Percentiles rank a stretch among this genome's conserved stretches.
These are phyloP conservation scores for Drosophila siamana DNA, from an alignment of 2,888 invertebrate species.

Conservation along the genomic window DNA sequence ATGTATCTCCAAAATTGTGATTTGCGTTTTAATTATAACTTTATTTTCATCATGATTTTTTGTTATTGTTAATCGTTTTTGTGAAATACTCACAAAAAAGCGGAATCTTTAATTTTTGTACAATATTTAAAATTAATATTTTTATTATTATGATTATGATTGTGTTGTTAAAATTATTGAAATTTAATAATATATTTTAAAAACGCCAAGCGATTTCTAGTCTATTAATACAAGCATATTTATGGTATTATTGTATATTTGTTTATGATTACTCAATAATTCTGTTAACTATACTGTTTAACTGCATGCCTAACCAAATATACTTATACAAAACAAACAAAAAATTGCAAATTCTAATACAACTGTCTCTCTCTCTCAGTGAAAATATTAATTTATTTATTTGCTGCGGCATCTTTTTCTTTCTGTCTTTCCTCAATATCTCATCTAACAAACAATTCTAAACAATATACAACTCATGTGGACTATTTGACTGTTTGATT, in stretches of 20 bases:
- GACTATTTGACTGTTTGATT: conserved; percentile 59
- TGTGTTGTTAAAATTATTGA: conserved; percentile 41
- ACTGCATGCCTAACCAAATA: conserved; percentile 72
- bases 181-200: conserved; percentile 37
- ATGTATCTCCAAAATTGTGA: conserved; percentile 58
- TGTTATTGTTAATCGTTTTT: conserved; percentile 49
- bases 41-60: conserved; percentile 35
- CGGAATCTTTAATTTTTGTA: conserved; percentile 40
- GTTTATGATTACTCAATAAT: conserved; percentile 32
- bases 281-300: conserved; percentile 51
- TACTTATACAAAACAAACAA: conserved; percentile 14
- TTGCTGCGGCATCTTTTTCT: conserved; percentile 72
- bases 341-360: conserved; percentile 46
- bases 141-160: conserved; percentile 25
- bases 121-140: conserved; percentile 32
- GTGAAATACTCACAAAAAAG: conserved; percentile 22
- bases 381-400: conserved; percentile 71
- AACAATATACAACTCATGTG: conserved; percentile 54
- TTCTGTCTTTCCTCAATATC: conserved; percentile 63
- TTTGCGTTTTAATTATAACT: conserved; percentile 47
- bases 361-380: conserved; percentile 32
- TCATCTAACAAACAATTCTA: conserved; percentile 50
- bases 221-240: conserved; percentile 35
- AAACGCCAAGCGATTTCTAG: conserved; percentile 49
- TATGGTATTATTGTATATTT: conserved; percentile 39